These are phyloP conservation scores for Bryconaethiops microstoma DNA, from an alignment of 2,797 vertebrate species.

Conservation along the genomic window DNA sequence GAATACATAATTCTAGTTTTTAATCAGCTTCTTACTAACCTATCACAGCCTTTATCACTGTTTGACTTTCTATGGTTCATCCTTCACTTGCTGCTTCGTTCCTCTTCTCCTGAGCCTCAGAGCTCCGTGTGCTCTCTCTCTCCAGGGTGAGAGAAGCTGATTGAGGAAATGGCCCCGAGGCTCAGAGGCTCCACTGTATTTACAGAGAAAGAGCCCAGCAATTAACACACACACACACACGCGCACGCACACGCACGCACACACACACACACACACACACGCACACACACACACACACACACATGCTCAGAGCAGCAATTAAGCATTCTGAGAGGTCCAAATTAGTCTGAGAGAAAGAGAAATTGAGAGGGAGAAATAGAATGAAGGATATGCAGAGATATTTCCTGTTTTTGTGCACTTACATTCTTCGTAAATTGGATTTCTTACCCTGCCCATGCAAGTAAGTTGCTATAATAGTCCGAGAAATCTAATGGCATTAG, in stretches of 20 bases:
- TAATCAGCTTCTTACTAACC: slow-evolving; percentile 1
- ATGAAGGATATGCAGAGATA: slow-evolving; percentile 14
- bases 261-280: slow-evolving; percentile 42
- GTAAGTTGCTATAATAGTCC: background rate
- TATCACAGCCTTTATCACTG: slow-evolving; percentile 19
- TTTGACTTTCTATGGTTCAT: slow-evolving; percentile 21
- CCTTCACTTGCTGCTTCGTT: slow-evolving; percentile 11
- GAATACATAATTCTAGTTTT: background rate
- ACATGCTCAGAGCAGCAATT: slow-evolving; percentile 39
- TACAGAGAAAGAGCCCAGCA: slow-evolving; percentile 72
- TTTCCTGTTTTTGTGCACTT: slow-evolving; percentile 29
- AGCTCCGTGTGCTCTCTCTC: slow-evolving; percentile 56
- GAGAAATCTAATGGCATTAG: background rate
- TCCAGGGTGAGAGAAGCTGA: slow-evolving; percentile 57
- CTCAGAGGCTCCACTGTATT: slow-evolving; percentile 72
- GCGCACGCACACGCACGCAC: no score
- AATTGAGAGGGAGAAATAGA: slow-evolving; percentile 36
- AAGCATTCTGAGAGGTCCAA: slow-evolving; percentile 37
- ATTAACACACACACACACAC: no score
- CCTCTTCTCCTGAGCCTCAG: slow-evolving; percentile 52
- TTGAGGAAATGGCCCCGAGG: slow-evolving; percentile 67
- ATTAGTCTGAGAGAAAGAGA: slow-evolving; percentile 47
- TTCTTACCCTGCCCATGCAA: background rate
- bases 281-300: slow-evolving; percentile 46
- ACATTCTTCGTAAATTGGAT: slow-evolving; percentile 13